Evolutionary conservation across 2,888 invertebrate genomes (phyloP).

Genomic region (Acrobasis consociella): DNA sequence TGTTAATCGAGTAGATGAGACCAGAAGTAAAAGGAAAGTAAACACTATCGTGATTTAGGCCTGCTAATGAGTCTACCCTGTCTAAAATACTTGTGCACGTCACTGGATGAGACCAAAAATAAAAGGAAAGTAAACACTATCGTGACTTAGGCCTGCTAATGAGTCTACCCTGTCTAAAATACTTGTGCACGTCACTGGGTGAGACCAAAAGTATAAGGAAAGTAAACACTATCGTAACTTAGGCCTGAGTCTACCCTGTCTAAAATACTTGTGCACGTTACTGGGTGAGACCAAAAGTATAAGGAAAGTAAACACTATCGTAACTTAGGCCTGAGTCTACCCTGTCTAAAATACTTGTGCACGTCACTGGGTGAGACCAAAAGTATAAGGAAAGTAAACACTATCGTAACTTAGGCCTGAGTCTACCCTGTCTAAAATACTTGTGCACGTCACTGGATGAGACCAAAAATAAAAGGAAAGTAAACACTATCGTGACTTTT

Average conservation of each 20-base stretch:
- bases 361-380: background rate
- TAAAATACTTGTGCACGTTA: too few relatives aligned
- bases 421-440: too few relatives aligned
- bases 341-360: too few relatives aligned
- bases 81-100: too few relatives aligned
- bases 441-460: too few relatives aligned
- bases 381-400: background rate
- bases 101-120: background rate
- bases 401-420: background rate
- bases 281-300: background rate
- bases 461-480: background rate
- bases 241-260: background rate
- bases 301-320: background rate
- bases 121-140: background rate
- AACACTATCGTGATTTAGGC: constrained; percentile 1
- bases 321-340: constrained; percentile 3
- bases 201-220: background rate
- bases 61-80: constrained; percentile 9
- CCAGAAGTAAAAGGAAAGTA: too few relatives aligned
- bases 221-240: constrained; percentile 1
- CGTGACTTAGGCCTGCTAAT: constrained; percentile 5
- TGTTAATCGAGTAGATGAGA: background rate
- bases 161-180: too few relatives aligned
- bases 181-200: too few relatives aligned
- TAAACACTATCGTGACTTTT: constrained; percentile 4